These are phyloP conservation scores for Chrysogorgia sp. DNA, from an alignment of 92 coral and sea anemone species.

Conservation along the genomic window DNA sequence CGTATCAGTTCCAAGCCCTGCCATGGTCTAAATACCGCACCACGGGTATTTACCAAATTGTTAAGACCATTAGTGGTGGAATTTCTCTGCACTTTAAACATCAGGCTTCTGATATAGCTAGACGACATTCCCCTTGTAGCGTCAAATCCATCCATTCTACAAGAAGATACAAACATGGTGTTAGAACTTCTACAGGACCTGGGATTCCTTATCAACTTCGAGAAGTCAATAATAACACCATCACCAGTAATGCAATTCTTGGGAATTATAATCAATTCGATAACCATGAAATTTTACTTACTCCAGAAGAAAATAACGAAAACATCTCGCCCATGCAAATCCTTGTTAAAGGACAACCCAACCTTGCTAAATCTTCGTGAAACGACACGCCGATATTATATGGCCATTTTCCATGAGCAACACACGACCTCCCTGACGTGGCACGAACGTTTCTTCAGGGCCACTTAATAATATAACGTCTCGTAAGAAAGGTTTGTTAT, in stretches of 20 bases:
- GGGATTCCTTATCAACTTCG: constrained; percentile 53
- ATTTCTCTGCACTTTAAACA: constrained; percentile 48
- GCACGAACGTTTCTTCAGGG: too few species aligned
- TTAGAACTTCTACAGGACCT: constrained; percentile 33
- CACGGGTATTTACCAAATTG: constrained; percentile 44
- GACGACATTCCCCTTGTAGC: constrained; percentile 60
- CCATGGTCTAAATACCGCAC: too few species aligned
- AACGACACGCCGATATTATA: neutral
- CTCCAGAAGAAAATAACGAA: constrained; percentile 35
- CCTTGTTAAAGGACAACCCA: constrained; percentile 16
- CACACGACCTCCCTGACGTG: too few species aligned
- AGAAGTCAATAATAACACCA: constrained; percentile 42
- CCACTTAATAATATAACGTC: neutral
- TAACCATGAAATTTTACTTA: constrained; percentile 32
- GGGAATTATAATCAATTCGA: constrained; percentile 45
- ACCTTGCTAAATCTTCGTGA: constrained; percentile 35
- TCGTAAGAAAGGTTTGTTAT: constrained; percentile 2
- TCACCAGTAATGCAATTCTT: constrained; percentile 41
- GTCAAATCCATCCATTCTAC: constrained; percentile 26
- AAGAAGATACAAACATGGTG: constrained; percentile 27
- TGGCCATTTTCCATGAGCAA: constrained; percentile 1
- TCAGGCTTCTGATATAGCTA: constrained; percentile 51
- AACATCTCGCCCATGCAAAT: constrained; percentile 26
- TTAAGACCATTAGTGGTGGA: constrained; percentile 54
- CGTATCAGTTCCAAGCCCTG: too few species aligned